phyloP scores from a whole-genome alignment of 2,113 vertebrate genomes.

The Semicossyphus pulcher region DNA sequence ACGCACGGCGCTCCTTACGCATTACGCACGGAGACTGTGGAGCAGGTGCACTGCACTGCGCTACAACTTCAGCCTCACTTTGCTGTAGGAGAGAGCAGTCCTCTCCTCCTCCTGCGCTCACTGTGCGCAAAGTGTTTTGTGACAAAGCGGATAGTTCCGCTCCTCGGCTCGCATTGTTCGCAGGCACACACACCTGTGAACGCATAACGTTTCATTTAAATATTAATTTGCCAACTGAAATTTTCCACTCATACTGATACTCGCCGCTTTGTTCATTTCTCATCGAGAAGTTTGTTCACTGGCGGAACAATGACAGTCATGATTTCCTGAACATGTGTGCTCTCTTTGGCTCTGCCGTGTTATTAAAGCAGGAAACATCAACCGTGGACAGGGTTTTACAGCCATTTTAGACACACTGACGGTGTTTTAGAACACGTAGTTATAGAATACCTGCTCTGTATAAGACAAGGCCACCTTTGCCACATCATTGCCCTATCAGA shows the following conservation, averaged over 20 bases:
- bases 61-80: conserved; percentile 13
- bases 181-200: conserved; percentile 44
- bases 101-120: neutral
- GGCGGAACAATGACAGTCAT: conserved; percentile 36
- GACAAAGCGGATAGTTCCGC: conserved; percentile 51
- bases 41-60: conserved; percentile 16
- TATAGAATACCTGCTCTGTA: neutral
- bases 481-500: no score
- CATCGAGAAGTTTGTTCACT: conserved; percentile 31
- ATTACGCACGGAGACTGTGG: conserved; percentile 37
- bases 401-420: neutral
- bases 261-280: conserved; percentile 26
- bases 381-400: neutral
- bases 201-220: conserved; percentile 51
- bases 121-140: conserved; percentile 16
- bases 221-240: conserved; percentile 63
- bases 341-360: conserved; percentile 1
- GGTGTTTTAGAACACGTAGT: neutral
- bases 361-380: neutral
- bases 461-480: neutral
- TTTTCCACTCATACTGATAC: conserved; percentile 48
- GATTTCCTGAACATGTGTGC: conserved; percentile 35
- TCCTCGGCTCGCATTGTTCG: conserved; percentile 40
- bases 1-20: conserved; percentile 55
- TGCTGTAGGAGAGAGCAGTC: neutral